Percentiles rank a stretch among this genome's conserved stretches.
Evolutionary conservation across 1,140 invertebrate species (phyloP).

Genomic region (Drosophila teissieri): DNA sequence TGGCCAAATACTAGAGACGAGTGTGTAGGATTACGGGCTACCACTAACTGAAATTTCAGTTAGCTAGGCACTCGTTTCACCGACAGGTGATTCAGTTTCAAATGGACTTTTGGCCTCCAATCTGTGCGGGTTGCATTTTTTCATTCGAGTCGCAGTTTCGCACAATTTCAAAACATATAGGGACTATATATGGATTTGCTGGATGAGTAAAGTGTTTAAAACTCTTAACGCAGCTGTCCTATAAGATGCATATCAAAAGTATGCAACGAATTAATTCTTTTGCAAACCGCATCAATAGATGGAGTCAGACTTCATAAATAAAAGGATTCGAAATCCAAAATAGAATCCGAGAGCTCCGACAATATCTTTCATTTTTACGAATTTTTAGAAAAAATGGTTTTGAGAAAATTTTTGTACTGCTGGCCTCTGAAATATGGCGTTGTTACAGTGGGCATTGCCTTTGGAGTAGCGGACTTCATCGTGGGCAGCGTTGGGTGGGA

Average conservation of each 20-base stretch:
- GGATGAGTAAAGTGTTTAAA: too few relatives aligned
- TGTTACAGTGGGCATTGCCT: slow-evolving; percentile 7
- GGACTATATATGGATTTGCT: too few relatives aligned
- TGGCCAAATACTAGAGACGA: slow-evolving; percentile 39
- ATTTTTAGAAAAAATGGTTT: slow-evolving; percentile 3
- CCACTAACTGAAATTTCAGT: slow-evolving; percentile 34
- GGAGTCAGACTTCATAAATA: too few relatives aligned
- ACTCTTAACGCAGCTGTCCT: too few relatives aligned
- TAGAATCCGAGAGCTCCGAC: too few relatives aligned
- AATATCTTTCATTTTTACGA: neutral
- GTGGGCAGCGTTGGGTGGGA: slow-evolving; percentile 1
- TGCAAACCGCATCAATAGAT: too few relatives aligned
- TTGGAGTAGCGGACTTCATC: slow-evolving; percentile 11
- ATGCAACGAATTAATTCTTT: too few relatives aligned
- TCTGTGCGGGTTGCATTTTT: neutral
- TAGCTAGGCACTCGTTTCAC: neutral
- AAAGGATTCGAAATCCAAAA: neutral
- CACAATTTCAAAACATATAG: too few relatives aligned
- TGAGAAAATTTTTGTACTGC: slow-evolving; percentile 29
- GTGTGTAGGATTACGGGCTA: slow-evolving; percentile 33
- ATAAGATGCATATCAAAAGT: too few relatives aligned
- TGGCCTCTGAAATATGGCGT: slow-evolving; percentile 16
- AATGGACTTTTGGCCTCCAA: neutral
- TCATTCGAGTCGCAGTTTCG: too few relatives aligned
- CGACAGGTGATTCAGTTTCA: slow-evolving; percentile 7